Evolutionary conservation across 2,797 vertebrate species (phyloP), one percentile per base, ranked within the genome.

Genomic region (Anableps anableps): DNA sequence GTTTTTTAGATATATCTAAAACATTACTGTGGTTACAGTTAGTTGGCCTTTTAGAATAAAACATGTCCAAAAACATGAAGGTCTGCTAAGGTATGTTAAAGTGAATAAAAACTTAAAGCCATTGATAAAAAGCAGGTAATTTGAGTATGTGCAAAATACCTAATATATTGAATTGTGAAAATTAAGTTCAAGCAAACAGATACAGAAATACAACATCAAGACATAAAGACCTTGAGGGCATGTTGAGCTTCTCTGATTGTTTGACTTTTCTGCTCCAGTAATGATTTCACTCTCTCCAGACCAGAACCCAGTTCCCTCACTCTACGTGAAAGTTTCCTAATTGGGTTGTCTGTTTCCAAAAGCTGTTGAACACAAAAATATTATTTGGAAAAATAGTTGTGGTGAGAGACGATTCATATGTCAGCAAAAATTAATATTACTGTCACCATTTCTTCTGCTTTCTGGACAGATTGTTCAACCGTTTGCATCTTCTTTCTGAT

Each of bases 371-470:
- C 29, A 83, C 2, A 80, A 45, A 81, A 4, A 77, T 31, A 72
- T 51, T 21, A 43, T 62, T 72, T n/a, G 66, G 43, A 71, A 72
- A 68, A 43, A 0, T 36, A 1, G 19, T 1, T 73, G 51, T n/a
- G 2, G 0, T 23, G 3, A 1, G 1, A 38, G 3, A 76, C 4
- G 0, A 3, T 21, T 58, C 29, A 7, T 31, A 23, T 19, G 11
- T 3, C 53, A 36, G 10, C 8, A 19, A 64, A 23, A 17, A 47
- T 38, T 26, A 21, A 76, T 29, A 74, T 72, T 34, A 14, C 0
- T 17, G 17, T 94, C 96, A 99, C 98, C 97, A 96, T 96, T 74
- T 96, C 95, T 76, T 98, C 96, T 4, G 95, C 78, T 86, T 95
- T 95, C 83, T 95, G 94, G 26, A 98, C 70, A 0, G 91, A 92